Base-by-base conservation (phyloP, 1,140 invertebrate species). In the Mercenaria mercenaria region DNA sequence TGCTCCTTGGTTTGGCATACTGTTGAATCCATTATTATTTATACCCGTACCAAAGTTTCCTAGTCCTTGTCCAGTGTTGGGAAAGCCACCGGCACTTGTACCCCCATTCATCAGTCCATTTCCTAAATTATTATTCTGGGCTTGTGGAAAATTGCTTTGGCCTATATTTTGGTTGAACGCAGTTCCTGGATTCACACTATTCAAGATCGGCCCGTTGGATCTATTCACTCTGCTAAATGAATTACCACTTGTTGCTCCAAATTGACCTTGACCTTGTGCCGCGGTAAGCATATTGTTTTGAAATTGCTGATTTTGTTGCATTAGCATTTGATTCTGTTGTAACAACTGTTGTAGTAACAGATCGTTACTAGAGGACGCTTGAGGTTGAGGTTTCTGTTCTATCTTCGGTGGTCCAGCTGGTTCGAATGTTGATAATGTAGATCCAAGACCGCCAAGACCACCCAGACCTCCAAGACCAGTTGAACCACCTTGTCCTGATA, bases 271-370 rank as follows among this genome's bases (percentile, higher is more conserved):
- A 50, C 50, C 43, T 37, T 34, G 47, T 6, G 29, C 18, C 10
- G 41, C 13, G 18, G 26, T 10, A n/a, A 64, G 39, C 52, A 77
- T 64, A 32, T 56, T 87, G n/a, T 29, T 77, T 23, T 52, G 47
- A n/a, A 80, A 61, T 34, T 88, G 86, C 41, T 88, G 76, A 80
- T 88, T 88, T 52, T 88, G 86, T 67, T 80, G 59, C 77, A 88
- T 81, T 10, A 88, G 59, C 76, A 81, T 37, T 41, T 88, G 86
- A 74, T 88, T 88, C 26, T 88, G 86, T 72, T 72, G n/a, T 26
- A 88, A 47, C 10, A 88, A 20, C 43, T 88, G 50, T 29, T 72
- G 39, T 2, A 88, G 29, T 10, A 88, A 37, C 23, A n/a, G 18
- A 81, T 81, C 86, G 4, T 84, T n/a, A 47, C 47, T 43, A 18